A percentile compares a stretch with the other conserved stretches of the same genome.
These are phyloP conservation scores for Scaptomyza pallida DNA, from an alignment of 1,140 invertebrate species.

Conservation along the genomic window DNA sequence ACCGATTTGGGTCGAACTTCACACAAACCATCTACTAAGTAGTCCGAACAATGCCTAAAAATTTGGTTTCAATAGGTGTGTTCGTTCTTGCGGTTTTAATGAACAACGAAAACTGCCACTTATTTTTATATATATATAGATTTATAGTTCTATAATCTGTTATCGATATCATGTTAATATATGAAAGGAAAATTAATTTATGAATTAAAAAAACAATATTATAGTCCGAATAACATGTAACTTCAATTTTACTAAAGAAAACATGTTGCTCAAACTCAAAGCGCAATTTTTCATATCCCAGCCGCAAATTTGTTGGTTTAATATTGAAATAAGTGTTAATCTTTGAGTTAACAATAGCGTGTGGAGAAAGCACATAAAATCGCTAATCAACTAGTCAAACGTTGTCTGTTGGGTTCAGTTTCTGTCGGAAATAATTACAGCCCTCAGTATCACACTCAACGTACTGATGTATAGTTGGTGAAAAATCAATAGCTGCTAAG, in stretches of 20 bases:
- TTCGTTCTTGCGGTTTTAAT: too few relatives aligned
- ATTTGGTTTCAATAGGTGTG: too few relatives aligned
- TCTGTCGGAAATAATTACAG: conserved; percentile 30
- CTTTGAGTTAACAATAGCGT: conserved; percentile 15
- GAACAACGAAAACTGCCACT: too few relatives aligned
- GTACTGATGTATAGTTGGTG: conserved; percentile 18
- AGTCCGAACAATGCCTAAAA: too few relatives aligned
- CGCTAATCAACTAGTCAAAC: conserved; percentile 71
- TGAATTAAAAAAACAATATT: too few relatives aligned
- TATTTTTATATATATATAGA: too few relatives aligned
- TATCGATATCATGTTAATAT: too few relatives aligned
- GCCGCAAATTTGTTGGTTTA: neutral
- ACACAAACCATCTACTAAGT: too few relatives aligned
- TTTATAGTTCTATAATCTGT: too few relatives aligned
- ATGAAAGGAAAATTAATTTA: too few relatives aligned
- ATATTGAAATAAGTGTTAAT: conserved; percentile 12
- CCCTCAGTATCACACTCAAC: conserved; percentile 27
- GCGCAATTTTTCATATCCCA: neutral
- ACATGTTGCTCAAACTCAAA: neutral
- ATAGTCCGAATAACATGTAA: too few relatives aligned
- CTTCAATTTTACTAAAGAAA: neutral
- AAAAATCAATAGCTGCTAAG: neutral
- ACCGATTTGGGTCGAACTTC: too few relatives aligned
- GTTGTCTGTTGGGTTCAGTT: conserved; percentile 38
- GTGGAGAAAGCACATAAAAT: conserved; percentile 54